Conservation (phyloP, 2,113 vertebrate genomes). For the Cyprinodon brontotheroides region DNA sequence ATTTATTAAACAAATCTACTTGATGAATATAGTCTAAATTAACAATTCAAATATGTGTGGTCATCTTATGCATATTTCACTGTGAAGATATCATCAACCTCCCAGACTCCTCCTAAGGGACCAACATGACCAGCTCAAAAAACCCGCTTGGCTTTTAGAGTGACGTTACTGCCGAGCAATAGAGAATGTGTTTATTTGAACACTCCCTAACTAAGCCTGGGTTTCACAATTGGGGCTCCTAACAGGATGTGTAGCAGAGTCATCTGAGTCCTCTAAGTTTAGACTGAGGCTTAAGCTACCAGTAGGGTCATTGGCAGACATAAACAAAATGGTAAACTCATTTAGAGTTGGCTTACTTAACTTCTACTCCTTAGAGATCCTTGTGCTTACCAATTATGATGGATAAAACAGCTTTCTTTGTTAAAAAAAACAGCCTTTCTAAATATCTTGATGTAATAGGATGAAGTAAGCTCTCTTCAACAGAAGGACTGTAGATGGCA, state of each 20-base stretch:
- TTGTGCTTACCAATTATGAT: slow-evolving; percentile 28
- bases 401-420: slow-evolving; percentile 38
- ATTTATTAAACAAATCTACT: background rate
- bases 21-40: background rate
- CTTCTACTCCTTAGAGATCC: slow-evolving; percentile 31
- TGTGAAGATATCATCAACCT: slow-evolving; percentile 7
- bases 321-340: slow-evolving; percentile 61
- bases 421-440: background rate
- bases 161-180: slow-evolving; percentile 14
- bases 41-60: background rate
- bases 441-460: slow-evolving; percentile 6
- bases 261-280: slow-evolving; percentile 48
- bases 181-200: slow-evolving; percentile 68
- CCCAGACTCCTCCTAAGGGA: slow-evolving; percentile 27
- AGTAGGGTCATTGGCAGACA: slow-evolving; percentile 58
- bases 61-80: background rate
- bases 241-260: slow-evolving; percentile 54
- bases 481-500: slow-evolving; percentile 58
- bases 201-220: slow-evolving; percentile 35
- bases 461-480: background rate
- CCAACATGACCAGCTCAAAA: slow-evolving; percentile 5
- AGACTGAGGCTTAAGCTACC: slow-evolving; percentile 63
- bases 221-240: slow-evolving; percentile 33
- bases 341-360: slow-evolving; percentile 50
- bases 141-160: slow-evolving; percentile 31